phyloP scores from a whole-genome alignment of 1,140 invertebrate species.

The Meloidogyne floridensis region DNA sequence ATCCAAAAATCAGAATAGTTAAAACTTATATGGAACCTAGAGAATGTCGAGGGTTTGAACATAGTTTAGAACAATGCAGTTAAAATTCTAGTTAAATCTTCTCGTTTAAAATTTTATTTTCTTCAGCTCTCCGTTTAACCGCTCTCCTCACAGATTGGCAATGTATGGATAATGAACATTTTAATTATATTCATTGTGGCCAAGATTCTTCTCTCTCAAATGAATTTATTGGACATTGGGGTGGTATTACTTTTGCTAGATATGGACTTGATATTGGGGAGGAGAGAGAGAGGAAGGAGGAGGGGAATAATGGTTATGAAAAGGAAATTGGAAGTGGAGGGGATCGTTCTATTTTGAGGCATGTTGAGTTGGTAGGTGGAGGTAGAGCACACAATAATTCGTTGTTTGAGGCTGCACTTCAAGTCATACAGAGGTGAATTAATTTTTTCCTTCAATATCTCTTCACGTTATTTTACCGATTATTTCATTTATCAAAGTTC shows the following conservation, averaged over 20 bases:
- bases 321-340: background rate
- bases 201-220: constrained; percentile 67
- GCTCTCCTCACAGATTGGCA: constrained; percentile 77
- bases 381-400: constrained; percentile 94
- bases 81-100: background rate
- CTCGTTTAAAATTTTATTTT: background rate
- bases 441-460: background rate
- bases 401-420: constrained; percentile 78
- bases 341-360: constrained; percentile 75
- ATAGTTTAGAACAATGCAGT: constrained; percentile 73
- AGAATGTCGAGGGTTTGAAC: constrained; percentile 80
- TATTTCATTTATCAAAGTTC: background rate
- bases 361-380: constrained; percentile 86
- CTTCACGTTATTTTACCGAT: background rate
- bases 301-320: background rate
- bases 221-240: constrained; percentile 81
- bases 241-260: constrained; percentile 87
- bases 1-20: constrained; percentile 70
- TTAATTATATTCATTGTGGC: constrained; percentile 90
- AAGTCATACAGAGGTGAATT: constrained; percentile 66
- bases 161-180: constrained; percentile 77
- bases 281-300: constrained; percentile 27
- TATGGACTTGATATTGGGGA: constrained; percentile 78
- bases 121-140: constrained; percentile 24
- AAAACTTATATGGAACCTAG: constrained; percentile 93